phyloP scores from a whole-genome alignment of 2,797 vertebrate genomes.

The Anguilla pacifica region DNA sequence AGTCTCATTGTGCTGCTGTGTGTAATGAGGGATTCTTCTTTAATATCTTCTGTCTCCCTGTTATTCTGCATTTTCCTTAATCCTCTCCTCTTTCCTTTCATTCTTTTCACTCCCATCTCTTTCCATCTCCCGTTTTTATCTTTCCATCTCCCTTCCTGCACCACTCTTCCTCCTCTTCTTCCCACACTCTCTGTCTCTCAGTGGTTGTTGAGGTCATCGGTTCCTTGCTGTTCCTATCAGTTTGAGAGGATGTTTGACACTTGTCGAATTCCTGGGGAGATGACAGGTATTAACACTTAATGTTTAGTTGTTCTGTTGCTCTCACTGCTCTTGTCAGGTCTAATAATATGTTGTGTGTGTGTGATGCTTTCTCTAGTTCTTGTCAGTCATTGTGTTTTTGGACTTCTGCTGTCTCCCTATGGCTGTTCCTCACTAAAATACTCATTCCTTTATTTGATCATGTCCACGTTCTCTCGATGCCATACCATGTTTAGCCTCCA shows the following conservation, averaged over 20 bases:
- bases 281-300: constrained; percentile 69
- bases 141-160: constrained; percentile 16
- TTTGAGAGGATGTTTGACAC: constrained; percentile 80
- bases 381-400: not conserved
- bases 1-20: constrained; percentile 52
- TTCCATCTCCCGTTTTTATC: not conserved
- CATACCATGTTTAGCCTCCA: not conserved
- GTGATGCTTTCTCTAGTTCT: not conserved
- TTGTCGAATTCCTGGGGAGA: constrained; percentile 74
- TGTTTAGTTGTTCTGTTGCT: constrained; percentile 19
- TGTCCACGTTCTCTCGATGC: not conserved
- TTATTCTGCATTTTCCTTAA: not conserved
- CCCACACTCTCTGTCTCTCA: constrained; percentile 55
- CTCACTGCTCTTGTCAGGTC: not conserved
- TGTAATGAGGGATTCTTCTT: constrained; percentile 16
- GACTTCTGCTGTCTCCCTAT: not conserved
- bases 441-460: not conserved
- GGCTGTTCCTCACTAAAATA: too few relatives aligned
- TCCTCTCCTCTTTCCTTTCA: constrained; percentile 24
- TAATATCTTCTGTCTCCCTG: constrained; percentile 30
- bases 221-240: constrained; percentile 81
- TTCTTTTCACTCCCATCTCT: constrained; percentile 15
- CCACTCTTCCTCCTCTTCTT: constrained; percentile 43
- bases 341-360: not conserved
- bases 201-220: constrained; percentile 83